Conservation (phyloP, 1,140 invertebrate genomes). For the Pantala flavescens region DNA sequence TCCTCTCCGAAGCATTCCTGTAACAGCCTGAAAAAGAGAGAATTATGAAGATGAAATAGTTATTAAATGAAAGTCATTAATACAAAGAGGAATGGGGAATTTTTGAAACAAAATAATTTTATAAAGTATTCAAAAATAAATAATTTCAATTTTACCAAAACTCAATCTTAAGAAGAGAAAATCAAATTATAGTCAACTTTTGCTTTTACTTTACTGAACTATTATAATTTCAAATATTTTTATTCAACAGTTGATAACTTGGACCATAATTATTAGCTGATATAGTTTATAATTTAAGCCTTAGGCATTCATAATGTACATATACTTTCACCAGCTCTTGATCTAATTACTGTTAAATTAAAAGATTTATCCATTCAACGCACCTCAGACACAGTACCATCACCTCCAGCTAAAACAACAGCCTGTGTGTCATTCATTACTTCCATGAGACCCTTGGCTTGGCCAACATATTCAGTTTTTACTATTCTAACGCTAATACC, state of each 20-base stretch:
- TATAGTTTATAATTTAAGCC: no score
- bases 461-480: slow-evolving; percentile 73
- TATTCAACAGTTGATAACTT: no score
- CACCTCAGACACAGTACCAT: slow-evolving; percentile 85
- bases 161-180: no score
- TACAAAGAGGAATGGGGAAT: neutral
- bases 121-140: slow-evolving; percentile 19
- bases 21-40: slow-evolving; percentile 37
- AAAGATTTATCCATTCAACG: neutral
- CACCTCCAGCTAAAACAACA: slow-evolving; percentile 83
- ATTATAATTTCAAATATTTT: no score
- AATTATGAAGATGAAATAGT: no score
- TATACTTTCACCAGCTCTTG: no score
- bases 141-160: no score
- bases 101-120: slow-evolving; percentile 21
- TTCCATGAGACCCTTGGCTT: slow-evolving; percentile 64
- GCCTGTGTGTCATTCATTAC: slow-evolving; percentile 64
- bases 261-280: no score
- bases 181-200: no score
- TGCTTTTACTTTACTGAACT: no score
- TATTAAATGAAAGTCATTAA: neutral
- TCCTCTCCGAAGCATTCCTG: slow-evolving; percentile 58
- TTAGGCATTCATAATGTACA: no score
- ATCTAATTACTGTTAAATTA: no score
- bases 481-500: slow-evolving; percentile 71